These are phyloP conservation scores for Cheilosia soror DNA, from an alignment of 2,888 invertebrate genomes.

Conservation along the genomic window DNA sequence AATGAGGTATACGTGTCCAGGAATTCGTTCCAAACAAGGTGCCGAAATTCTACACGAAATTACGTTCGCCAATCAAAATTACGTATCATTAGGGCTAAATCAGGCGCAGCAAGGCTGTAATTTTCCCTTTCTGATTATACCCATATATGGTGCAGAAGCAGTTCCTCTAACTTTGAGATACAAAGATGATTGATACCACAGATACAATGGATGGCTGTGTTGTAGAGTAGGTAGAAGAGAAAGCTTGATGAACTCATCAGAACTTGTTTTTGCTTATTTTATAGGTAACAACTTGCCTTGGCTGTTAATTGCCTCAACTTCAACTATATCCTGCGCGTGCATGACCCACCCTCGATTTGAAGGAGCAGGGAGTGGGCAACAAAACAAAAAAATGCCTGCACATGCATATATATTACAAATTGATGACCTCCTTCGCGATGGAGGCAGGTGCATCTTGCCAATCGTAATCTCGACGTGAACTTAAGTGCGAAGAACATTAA, in stretches of 20 bases:
- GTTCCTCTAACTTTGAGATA: conserved; percentile 35
- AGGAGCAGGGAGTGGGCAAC: conserved; percentile 13
- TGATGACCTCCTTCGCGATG: conserved; percentile 74
- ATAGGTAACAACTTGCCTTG: background rate
- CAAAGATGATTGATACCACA: conserved; percentile 52
- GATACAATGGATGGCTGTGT: conserved; percentile 3
- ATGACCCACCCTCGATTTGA: conserved; percentile 67
- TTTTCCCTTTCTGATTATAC: conserved; percentile 77
- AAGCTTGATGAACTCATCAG: conserved; percentile 67
- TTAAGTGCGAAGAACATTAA: conserved; percentile 76
- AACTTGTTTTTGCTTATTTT: conserved; percentile 50
- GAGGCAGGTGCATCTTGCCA: conserved; percentile 75
- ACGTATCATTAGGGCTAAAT: conserved; percentile 81
- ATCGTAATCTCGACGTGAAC: conserved; percentile 74
- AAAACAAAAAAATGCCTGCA: background rate
- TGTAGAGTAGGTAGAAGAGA: conserved; percentile 38
- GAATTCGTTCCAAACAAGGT: conserved; percentile 68
- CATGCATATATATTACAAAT: conserved; percentile 67
- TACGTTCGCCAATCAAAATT: conserved; percentile 80
- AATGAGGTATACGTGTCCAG: conserved; percentile 31
- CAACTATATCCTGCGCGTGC: conserved; percentile 54
- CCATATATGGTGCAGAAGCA: conserved; percentile 39
- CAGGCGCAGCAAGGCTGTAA: conserved; percentile 79
- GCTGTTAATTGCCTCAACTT: conserved; percentile 59
- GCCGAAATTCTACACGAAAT: conserved; percentile 77